A percentile compares a stretch with the other conserved stretches of the same genome.
These are phyloP conservation scores for Spialia ferax DNA, from an alignment of 2,888 invertebrate species.

Conservation along the genomic window DNA sequence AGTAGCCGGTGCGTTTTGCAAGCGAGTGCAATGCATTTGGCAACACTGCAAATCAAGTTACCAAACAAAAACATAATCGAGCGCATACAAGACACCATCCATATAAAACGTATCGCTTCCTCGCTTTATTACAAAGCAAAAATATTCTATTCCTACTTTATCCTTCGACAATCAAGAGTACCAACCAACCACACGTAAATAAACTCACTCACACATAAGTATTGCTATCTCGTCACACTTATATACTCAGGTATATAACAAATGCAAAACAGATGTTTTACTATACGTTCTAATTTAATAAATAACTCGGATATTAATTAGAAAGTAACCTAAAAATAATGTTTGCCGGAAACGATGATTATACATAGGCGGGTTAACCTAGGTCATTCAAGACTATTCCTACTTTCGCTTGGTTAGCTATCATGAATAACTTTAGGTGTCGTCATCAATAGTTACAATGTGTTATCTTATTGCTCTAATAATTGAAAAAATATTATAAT, in stretches of 20 bases:
- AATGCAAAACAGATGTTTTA: constrained; percentile 53
- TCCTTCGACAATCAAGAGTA: constrained; percentile 46
- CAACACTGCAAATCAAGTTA: constrained; percentile 64
- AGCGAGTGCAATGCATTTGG: constrained; percentile 53
- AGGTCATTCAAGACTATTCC: constrained; percentile 69
- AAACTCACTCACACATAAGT: constrained; percentile 54
- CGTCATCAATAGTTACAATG: constrained; percentile 60
- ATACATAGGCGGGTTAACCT: constrained; percentile 74
- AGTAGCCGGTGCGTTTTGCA: constrained; percentile 39
- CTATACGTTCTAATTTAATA: constrained; percentile 50
- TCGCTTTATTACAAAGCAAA: constrained; percentile 50
- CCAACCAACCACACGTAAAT: constrained; percentile 57
- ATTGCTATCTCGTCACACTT: constrained; percentile 50
- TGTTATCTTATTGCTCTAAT: constrained; percentile 52
- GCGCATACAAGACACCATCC: constrained; percentile 16
- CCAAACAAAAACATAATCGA: constrained; percentile 58
- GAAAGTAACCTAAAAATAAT: constrained; percentile 74
- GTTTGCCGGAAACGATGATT: constrained; percentile 66
- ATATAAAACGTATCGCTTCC: constrained; percentile 10
- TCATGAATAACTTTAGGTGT: constrained; percentile 59
- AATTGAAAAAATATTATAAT: constrained; percentile 59
- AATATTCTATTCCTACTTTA: constrained; percentile 51
- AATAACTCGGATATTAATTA: constrained; percentile 53
- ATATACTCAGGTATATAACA: constrained; percentile 52
- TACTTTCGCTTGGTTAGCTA: constrained; percentile 71